Evolutionary conservation across 2,113 vertebrate genomes (phyloP).

Genomic region (Ictalurus punctatus): DNA sequence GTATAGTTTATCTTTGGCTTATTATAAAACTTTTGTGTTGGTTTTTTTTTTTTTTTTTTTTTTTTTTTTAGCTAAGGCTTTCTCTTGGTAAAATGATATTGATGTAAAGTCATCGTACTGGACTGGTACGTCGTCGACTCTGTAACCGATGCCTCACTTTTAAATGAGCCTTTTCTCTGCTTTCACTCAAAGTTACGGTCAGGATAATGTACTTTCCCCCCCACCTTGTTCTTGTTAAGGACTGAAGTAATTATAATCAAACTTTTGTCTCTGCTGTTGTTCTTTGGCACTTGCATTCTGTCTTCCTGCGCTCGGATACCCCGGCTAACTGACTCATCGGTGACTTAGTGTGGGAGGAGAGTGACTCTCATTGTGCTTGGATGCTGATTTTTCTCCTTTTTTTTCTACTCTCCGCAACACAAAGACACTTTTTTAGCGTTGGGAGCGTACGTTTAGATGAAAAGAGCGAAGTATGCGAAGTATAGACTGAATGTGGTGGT

Average conservation of each 20-base stretch:
- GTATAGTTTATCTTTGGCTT: background rate
- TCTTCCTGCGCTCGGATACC: constrained; percentile 23
- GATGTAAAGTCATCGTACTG: background rate
- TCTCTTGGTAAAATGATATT: background rate
- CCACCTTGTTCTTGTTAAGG: constrained; percentile 6
- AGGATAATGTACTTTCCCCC: background rate
- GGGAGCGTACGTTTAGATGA: constrained; percentile 18
- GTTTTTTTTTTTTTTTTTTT: background rate
- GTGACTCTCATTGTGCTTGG: constrained; percentile 45
- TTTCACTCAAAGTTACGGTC: constrained; percentile 8
- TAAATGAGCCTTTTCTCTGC: constrained; percentile 23
- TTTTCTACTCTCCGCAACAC: constrained; percentile 3
- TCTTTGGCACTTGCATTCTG: constrained; percentile 44
- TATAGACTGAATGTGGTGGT: constrained; percentile 38
- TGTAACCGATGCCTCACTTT: constrained; percentile 8
- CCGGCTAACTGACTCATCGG: constrained; percentile 46
- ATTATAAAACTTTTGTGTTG: background rate
- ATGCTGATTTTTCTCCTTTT: constrained; percentile 15
- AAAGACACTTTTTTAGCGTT: constrained; percentile 16
- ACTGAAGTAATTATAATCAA: constrained; percentile 44
- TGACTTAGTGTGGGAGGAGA: constrained; percentile 44
- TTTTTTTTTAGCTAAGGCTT: background rate
- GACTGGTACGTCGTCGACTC: constrained; percentile 19
- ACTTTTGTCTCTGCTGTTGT: constrained; percentile 39
- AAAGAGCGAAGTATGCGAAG: constrained; percentile 7